These are phyloP conservation scores for Drosophila picticornis DNA, from an alignment of 2,888 invertebrate species.

Conservation along the genomic window DNA sequence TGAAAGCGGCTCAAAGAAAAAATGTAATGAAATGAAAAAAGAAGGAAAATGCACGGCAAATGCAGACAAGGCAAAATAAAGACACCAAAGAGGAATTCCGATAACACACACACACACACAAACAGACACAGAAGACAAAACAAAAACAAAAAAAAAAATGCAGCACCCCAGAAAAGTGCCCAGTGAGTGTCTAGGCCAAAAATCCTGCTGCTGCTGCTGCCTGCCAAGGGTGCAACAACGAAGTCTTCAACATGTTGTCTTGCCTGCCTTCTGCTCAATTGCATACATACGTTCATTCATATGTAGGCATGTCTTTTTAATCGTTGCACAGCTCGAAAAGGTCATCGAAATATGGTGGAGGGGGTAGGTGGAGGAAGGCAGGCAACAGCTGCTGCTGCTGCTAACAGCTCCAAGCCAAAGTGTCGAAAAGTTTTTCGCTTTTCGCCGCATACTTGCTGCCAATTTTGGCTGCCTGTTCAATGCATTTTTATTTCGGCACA, in stretches of 20 bases:
- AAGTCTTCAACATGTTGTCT: conserved; percentile 13
- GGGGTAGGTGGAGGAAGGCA: not conserved
- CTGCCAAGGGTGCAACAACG: conserved; percentile 42
- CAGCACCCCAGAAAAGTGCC: conserved; percentile 45
- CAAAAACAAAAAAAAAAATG: conserved; percentile 24
- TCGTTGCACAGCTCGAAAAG: conserved; percentile 64
- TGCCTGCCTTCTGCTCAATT: conserved; percentile 28
- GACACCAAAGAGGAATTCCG: conserved; percentile 19
- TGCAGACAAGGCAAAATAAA: conserved; percentile 19
- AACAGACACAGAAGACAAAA: not conserved
- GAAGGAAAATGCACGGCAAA: conserved; percentile 37
- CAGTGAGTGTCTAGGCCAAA: conserved; percentile 39
- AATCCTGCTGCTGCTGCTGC: conserved; percentile 11
- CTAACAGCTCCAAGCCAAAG: conserved; percentile 8
- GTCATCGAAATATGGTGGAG: conserved; percentile 27
- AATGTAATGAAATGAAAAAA: too few species aligned
- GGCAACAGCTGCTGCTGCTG: conserved; percentile 42
- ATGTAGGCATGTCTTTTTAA: conserved; percentile 32
- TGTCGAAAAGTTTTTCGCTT: conserved; percentile 12
- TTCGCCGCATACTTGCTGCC: conserved; percentile 33
- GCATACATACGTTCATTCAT: not conserved
- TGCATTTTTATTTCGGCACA: conserved; percentile 67
- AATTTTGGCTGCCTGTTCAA: conserved; percentile 67
- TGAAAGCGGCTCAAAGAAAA: conserved; percentile 56
- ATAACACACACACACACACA: conserved; percentile 8